Percentiles rank a stretch among this genome's conserved stretches.
Evolutionary conservation across 2,888 invertebrate genomes (phyloP).

Genomic region (Herminia tarsipennalis): DNA sequence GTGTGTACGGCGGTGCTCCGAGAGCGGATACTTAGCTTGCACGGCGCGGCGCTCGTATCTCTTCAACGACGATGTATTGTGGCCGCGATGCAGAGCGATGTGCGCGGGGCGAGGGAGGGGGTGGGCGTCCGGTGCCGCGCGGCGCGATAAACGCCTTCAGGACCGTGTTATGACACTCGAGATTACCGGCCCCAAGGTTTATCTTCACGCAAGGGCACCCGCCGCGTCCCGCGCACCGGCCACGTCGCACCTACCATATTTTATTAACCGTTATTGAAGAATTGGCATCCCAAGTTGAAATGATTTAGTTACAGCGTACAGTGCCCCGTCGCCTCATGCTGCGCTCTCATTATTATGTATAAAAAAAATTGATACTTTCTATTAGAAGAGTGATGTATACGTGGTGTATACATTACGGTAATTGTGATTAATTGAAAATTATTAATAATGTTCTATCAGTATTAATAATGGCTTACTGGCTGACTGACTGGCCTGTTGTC

Average conservation of each 20-base stretch:
- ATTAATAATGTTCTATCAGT: no score
- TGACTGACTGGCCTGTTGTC: no score
- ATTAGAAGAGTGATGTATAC: no score
- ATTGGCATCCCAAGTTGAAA: neutral
- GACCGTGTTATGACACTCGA: conserved; percentile 24
- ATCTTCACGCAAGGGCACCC: conserved; percentile 14
- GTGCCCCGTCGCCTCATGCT: no score
- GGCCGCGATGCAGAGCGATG: conserved; percentile 13
- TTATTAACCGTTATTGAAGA: neutral
- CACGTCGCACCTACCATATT: neutral
- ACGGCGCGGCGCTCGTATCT: conserved; percentile 15
- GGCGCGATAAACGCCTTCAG: conserved; percentile 19
- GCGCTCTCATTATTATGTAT: no score
- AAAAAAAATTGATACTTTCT: no score
- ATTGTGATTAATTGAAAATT: no score
- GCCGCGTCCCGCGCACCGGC: neutral
- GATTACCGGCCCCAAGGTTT: conserved; percentile 26
- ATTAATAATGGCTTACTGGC: no score
- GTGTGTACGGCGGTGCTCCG: neutral
- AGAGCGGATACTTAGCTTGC: conserved; percentile 12
- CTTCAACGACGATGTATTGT: conserved; percentile 14
- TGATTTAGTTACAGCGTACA: neutral
- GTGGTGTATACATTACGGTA: no score
- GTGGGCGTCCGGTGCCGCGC: conserved; percentile 14
- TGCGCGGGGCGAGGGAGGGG: conserved; percentile 4